Conservation (phyloP, 2,113 vertebrate species). For the Stigmatopora argus region DNA sequence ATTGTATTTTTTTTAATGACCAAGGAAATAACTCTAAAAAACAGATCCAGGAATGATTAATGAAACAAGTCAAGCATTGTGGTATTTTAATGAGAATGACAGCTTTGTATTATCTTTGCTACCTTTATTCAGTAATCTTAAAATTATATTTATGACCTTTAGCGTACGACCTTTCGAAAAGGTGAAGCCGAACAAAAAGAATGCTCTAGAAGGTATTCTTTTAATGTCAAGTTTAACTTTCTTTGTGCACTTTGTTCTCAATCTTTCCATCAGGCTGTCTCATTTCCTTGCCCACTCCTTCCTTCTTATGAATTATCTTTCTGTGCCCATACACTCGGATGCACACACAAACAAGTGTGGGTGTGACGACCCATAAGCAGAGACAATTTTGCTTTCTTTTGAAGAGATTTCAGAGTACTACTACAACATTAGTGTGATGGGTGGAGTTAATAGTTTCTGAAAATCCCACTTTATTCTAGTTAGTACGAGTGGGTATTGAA, state of each 20-base stretch:
- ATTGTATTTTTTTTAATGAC: no score
- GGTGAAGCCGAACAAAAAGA: conserved; percentile 36
- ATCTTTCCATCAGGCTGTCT: conserved; percentile 26
- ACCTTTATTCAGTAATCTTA: conserved; percentile 36
- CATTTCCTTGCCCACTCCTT: conserved; percentile 10
- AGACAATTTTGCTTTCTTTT: conserved; percentile 71
- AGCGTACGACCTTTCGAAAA: conserved; percentile 62
- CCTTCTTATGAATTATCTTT: conserved; percentile 29
- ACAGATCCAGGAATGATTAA: conserved; percentile 32
- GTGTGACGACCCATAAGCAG: conserved; percentile 69
- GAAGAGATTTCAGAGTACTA: conserved; percentile 72
- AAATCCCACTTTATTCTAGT: conserved; percentile 71
- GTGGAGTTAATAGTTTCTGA: conserved; percentile 68
- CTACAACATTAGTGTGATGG: conserved; percentile 70
- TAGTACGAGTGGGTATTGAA: conserved; percentile 68
- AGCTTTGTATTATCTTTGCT: conserved; percentile 39
- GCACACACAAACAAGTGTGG: conserved; percentile 28
- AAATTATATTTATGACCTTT: conserved; percentile 70
- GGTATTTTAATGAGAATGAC: conserved; percentile 29
- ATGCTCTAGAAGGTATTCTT: conserved; percentile 38
- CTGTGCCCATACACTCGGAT: conserved; percentile 26
- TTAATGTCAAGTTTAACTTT: conserved; percentile 39
- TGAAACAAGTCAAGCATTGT: conserved; percentile 28
- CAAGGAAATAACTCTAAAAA: conserved; percentile 10
- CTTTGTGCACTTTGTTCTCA: conserved; percentile 35